Conservation (phyloP, 2,797 vertebrate species). For the Loriculus beryllinus region DNA sequence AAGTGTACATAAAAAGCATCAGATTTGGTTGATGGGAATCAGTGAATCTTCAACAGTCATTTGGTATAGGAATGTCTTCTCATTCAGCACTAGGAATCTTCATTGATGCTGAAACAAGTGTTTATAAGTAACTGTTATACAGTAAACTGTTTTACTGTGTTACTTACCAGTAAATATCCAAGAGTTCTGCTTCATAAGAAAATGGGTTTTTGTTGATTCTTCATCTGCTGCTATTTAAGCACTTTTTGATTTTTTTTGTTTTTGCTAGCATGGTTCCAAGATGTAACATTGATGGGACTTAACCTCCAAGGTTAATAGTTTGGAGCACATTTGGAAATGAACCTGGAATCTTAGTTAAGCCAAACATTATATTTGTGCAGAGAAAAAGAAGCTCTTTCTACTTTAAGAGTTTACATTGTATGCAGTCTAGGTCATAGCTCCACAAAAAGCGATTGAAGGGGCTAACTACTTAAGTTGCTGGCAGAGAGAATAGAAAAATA, state of each 20-base stretch:
- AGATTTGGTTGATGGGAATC: not conserved
- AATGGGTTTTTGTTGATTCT: not conserved
- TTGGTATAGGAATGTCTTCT: not conserved
- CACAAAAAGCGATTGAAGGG: not conserved
- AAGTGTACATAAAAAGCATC: not conserved
- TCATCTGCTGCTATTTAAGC: not conserved
- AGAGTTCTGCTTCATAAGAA: not conserved
- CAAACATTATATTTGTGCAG: not conserved
- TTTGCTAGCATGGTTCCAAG: not conserved
- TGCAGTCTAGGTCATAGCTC: not conserved
- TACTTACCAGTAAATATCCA: not conserved
- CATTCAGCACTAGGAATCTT: not conserved
- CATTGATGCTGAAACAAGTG: not conserved
- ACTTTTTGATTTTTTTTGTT: fast-evolving
- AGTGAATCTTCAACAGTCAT: not conserved
- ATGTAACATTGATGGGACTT: not conserved
- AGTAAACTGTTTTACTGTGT: not conserved
- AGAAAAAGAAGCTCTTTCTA: not conserved
- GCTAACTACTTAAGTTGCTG: not conserved
- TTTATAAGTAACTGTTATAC: not conserved
- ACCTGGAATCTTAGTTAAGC: not conserved
- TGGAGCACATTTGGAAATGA: not conserved
- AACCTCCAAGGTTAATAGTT: not conserved
- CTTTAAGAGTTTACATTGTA: not conserved
- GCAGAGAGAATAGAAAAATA: not conserved